phyloP scores from a whole-genome alignment of 2,113 vertebrate species.

The Mormyrus lacerda region DNA sequence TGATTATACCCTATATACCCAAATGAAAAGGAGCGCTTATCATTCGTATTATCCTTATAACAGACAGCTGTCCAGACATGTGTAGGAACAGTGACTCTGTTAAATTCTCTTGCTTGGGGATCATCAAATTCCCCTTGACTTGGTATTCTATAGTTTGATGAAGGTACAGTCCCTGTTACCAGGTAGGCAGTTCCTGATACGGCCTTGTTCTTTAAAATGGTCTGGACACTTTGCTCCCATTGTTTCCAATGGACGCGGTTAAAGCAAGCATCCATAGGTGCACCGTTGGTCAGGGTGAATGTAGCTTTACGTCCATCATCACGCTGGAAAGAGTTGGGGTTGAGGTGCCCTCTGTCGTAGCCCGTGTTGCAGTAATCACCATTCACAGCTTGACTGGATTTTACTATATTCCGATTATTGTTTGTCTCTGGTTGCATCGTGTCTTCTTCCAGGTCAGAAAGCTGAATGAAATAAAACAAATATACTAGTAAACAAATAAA shows the following conservation, averaged over 20 bases:
- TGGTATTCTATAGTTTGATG: neutral
- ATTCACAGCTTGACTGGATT: constrained; percentile 16
- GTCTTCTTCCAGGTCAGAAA: too few species aligned
- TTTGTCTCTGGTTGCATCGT: too few species aligned
- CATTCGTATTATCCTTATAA: neutral
- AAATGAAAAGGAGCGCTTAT: constrained; percentile 26
- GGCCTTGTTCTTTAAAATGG: neutral
- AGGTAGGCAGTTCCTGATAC: constrained; percentile 9
- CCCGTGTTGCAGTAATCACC: constrained; percentile 20
- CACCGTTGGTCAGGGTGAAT: constrained; percentile 36
- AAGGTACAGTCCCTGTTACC: constrained; percentile 26
- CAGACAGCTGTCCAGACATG: constrained; percentile 38
- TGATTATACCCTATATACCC: constrained; percentile 24
- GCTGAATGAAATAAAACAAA: too few species aligned
- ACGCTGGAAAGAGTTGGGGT: constrained; percentile 24
- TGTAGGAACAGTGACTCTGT: constrained; percentile 24
- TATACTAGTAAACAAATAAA: too few species aligned
- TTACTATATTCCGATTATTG: too few species aligned
- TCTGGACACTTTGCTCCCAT: neutral
- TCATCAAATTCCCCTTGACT: neutral
- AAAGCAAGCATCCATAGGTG: constrained; percentile 30
- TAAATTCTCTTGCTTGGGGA: neutral
- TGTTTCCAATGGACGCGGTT: constrained; percentile 14
- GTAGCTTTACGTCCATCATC: neutral
- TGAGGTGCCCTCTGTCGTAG: constrained; percentile 36